Base-by-base conservation (phyloP, 2,113 vertebrate species). In the Daubentonia madagascariensis region DNA sequence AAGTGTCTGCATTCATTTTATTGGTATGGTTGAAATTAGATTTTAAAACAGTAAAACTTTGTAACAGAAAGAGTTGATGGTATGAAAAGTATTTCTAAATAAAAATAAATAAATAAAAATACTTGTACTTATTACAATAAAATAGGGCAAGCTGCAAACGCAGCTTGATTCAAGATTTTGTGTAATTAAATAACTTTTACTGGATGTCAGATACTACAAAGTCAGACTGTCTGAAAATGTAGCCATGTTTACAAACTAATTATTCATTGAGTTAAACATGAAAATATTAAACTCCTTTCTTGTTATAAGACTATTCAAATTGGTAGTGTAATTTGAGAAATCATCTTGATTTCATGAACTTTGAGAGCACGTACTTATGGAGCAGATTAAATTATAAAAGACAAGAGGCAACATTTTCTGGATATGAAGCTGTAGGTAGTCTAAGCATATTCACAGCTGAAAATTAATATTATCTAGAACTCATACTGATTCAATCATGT, bases 381-480 rank as follows among this genome's bases (percentile, higher is more conserved):
- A 96, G 45, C 81, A 23, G 23, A 95, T 91, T 98, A 97, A 97
- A 97, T 96, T 98, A 88, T 40, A 37, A 89, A 84, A 96, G 79
- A 91, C 23, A 89, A 95, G 57, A 75, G 79, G 43, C 91, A 98
- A 85, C 67, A 37, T 97, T 98, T 98, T 97, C 79, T 25, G 32
- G 37, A 89, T 97, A 45, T 88, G 85, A 98, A 97, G 0, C 75
- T 94, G 85, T 81, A 89, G 79, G 37, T 73, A 85, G 86, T 95
- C 81, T 97, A 94, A 87, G 67, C 48, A 12, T 83, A 54, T 91
- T 97, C 93, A 96, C 94, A 98, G 86, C 63, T 98, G 78, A 98
- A 98, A 98, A 98, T 97, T 94, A 98, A 96, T 96, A 72, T 14
- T 79, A 90, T 97, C 48, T 93, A 96, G 65, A 98, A 91, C 32